Percentiles rank a stretch among this genome's conserved stretches.
Evolutionary conservation across 1,140 invertebrate species (phyloP).

Genomic region (Eueides isabella): DNA sequence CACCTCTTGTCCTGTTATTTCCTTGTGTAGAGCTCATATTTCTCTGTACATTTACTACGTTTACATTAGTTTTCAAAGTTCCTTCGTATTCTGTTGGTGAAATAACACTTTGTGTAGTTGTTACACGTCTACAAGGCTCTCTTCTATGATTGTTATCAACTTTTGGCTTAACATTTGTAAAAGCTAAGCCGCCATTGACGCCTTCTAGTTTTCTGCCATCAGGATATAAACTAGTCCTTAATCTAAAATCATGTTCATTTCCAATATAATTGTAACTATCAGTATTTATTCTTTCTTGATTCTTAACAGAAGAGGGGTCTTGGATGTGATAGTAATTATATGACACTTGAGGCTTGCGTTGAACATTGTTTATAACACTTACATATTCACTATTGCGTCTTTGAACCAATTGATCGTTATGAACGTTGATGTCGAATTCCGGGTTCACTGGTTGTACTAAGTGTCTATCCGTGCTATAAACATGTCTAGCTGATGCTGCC

Average conservation of each 20-base stretch:
- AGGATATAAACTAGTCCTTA: background rate
- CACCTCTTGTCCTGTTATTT: background rate
- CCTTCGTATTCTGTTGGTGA: background rate
- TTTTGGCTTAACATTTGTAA: background rate
- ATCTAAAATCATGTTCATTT: conserved; percentile 21
- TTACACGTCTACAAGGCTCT: background rate
- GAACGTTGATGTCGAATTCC: background rate
- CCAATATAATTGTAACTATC: conserved; percentile 9
- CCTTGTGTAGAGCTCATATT: background rate
- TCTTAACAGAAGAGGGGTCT: background rate
- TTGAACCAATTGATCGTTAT: background rate
- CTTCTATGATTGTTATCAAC: background rate
- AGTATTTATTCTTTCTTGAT: background rate
- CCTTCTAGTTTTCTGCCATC: background rate
- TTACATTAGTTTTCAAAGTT: conserved; percentile 9
- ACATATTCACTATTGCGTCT: conserved; percentile 14
- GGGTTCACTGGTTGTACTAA: conserved; percentile 10
- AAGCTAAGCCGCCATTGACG: background rate
- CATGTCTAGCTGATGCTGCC: conserved; percentile 21
- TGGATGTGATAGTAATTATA: background rate
- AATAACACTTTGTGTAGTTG: background rate
- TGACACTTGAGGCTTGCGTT: background rate
- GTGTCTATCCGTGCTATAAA: conserved; percentile 17
- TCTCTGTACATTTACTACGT: background rate
- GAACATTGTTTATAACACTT: background rate